A percentile compares a stretch with the other conserved stretches of the same genome.
Evolutionary conservation across 2,113 vertebrate genomes (phyloP).

Genomic region (Mus pahari): DNA sequence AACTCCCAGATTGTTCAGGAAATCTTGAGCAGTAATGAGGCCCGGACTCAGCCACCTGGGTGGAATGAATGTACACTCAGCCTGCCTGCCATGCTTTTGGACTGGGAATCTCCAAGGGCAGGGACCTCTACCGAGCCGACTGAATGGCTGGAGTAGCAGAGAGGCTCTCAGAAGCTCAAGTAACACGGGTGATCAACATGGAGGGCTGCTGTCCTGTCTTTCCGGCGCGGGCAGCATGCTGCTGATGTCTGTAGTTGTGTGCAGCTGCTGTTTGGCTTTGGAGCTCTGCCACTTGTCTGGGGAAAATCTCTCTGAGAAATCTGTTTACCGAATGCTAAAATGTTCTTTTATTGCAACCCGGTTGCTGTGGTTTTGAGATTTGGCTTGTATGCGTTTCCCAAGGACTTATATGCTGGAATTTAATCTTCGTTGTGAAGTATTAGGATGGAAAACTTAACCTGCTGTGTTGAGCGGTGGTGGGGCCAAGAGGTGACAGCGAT

Average conservation of each 20-base stretch:
- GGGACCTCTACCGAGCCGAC: background rate
- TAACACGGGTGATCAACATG: rapidly evolving
- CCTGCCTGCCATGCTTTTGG: background rate
- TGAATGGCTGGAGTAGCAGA: background rate
- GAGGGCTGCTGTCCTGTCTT: background rate
- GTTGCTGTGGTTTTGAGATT: background rate
- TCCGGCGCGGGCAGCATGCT: background rate
- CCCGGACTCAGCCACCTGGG: constrained; percentile 28
- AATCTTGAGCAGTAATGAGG: background rate
- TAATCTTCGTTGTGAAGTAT: background rate
- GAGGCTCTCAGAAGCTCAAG: background rate
- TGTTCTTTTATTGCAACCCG: constrained; percentile 44
- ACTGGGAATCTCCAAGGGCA: background rate
- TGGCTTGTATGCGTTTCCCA: background rate
- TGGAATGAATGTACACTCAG: background rate
- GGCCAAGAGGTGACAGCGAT: background rate
- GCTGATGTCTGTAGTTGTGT: constrained; percentile 45
- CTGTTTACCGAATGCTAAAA: constrained; percentile 61
- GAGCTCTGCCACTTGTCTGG: constrained; percentile 62
- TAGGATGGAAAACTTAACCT: background rate
- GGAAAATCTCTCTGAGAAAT: constrained; percentile 70
- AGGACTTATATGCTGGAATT: background rate
- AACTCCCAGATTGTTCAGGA: background rate
- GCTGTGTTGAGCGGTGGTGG: background rate
- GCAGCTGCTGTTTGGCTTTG: constrained; percentile 64